A percentile compares a stretch with the other conserved stretches of the same genome.
Evolutionary conservation across 2,113 vertebrate genomes (phyloP).

Genomic region (Rhineura floridana): DNA sequence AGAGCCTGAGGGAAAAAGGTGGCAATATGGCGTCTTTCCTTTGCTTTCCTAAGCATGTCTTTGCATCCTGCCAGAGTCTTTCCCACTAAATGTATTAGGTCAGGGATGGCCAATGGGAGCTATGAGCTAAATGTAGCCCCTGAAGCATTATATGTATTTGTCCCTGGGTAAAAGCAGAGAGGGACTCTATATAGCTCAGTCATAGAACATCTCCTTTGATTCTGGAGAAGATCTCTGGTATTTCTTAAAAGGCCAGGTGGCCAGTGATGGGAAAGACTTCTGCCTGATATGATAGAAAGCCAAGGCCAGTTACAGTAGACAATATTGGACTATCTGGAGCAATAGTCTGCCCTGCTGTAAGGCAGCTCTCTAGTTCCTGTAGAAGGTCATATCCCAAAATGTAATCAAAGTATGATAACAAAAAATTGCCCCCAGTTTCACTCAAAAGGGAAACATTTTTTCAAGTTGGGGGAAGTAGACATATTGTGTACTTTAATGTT

Average conservation of each 20-base stretch:
- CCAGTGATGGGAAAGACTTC: too few species aligned
- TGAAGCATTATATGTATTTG: neutral
- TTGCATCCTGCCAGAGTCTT: neutral
- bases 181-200: neutral
- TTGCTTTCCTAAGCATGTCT: neutral
- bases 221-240: neutral
- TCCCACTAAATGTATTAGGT: neutral
- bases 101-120: neutral
- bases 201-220: neutral
- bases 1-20: conserved; percentile 23
- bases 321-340: neutral
- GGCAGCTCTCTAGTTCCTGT: neutral
- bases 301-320: neutral
- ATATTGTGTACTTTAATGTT: neutral
- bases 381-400: too few species aligned
- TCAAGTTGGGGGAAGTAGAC: neutral
- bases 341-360: neutral
- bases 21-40: neutral
- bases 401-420: neutral
- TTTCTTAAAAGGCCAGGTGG: neutral
- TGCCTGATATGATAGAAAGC: neutral
- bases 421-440: neutral
- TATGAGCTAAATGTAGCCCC: neutral
- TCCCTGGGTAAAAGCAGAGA: neutral
- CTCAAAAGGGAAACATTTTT: neutral